phyloP scores from a whole-genome alignment of 2,797 vertebrate genomes.

The Sebastes variabilis region DNA sequence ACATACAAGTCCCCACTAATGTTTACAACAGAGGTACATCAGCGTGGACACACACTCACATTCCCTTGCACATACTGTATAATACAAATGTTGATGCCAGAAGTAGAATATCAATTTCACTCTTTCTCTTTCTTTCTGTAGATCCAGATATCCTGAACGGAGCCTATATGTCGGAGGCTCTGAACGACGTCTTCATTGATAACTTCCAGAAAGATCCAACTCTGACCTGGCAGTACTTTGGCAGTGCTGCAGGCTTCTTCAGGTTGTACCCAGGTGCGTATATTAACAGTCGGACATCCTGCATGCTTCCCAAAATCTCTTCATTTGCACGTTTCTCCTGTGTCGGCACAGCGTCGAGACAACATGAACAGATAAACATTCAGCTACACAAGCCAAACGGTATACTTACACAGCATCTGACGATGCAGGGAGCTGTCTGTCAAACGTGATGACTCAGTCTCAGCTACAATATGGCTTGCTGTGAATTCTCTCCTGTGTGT shows the following conservation, averaged over 20 bases:
- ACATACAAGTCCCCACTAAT: constrained; percentile 95
- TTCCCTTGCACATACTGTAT: background rate
- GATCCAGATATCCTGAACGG: constrained; percentile 94
- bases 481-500: background rate
- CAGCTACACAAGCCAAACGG: constrained; percentile 25
- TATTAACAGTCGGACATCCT: background rate
- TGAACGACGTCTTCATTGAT: constrained; percentile 92
- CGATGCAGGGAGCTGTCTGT: constrained; percentile 22
- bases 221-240: constrained; percentile 97
- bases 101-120: background rate
- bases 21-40: constrained; percentile 95
- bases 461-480: constrained; percentile 1
- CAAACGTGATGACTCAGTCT: constrained; percentile 48
- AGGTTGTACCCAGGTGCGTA: constrained; percentile 92
- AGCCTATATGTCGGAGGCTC: constrained; percentile 94
- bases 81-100: background rate
- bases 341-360: background rate
- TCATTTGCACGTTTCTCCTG: background rate
- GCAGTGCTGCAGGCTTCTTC: constrained; percentile 94
- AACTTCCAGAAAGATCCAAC: constrained; percentile 95
- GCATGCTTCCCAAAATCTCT: background rate
- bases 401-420: constrained; percentile 47
- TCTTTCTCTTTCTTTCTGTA: constrained; percentile 49
- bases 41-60: background rate
- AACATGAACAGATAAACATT: background rate